Evolutionary conservation across 2,888 invertebrate genomes (phyloP), one percentile per base, ranked within the genome.

Genomic region (Cephus runcator): DNA sequence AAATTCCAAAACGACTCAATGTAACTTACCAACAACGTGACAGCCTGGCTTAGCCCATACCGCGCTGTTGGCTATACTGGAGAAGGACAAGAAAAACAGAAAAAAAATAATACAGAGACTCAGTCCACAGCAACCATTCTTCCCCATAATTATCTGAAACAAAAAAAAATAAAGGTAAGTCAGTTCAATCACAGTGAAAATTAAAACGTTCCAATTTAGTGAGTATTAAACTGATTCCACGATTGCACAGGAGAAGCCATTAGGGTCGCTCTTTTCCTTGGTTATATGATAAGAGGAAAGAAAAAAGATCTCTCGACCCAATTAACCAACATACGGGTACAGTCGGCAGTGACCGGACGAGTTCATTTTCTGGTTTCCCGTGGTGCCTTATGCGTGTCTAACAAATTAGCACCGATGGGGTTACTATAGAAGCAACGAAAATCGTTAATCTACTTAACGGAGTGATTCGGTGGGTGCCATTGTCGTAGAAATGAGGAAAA

Each of bases 1-100:
- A 9, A 56, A 56, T 23, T 9, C 6, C 23, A 23, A 56, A 23
- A 23, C 9, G 9, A 9, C 2, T 9, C 15, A 9, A 9, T 56
- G 40, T 69, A 79, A 92, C 94, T 92, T 92, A 94, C 97, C 96
- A 83, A 96, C 95, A 93, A 94, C 95, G 88, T 96, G 96, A 87
- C 96, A 97, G 76, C 96, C 96, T 33, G 96, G 96, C 87, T 94
- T 94, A 82, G 95, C 93, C 96, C 96, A 96, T 73, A 93, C 89
- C 81, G 94, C 93, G 84, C 92, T 88, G 12, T 31, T 31, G 31
- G 31, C 71, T 33, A 34, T 71, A 12, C 31, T 34, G 9, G 71
- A 33, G 15, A 15, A 31, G 9, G 71, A 71, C 2, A 71, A 33
- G 15, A 71, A 31, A 12, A 71, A 71, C 31, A 71, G 31, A 1